Conservation (phyloP, 2,888 invertebrate genomes). For the Plutella xylostella region DNA sequence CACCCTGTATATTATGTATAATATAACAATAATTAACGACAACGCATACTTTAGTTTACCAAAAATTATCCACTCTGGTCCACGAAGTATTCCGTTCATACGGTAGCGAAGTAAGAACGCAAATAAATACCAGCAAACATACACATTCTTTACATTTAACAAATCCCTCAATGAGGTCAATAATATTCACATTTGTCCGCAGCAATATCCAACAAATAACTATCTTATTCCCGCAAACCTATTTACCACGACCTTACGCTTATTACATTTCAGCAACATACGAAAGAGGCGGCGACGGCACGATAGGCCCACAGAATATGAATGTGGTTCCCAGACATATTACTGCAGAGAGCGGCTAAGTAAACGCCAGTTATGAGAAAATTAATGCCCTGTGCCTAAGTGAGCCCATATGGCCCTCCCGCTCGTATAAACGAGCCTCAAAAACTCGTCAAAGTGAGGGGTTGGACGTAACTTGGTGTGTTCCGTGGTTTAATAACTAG, state of each 20-base stretch:
- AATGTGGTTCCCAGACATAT: constrained; percentile 55
- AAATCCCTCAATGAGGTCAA: too few relatives aligned
- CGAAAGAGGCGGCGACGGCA: neutral
- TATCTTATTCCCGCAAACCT: too few relatives aligned
- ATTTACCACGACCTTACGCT: neutral
- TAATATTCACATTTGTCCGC: too few relatives aligned
- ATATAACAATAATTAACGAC: too few relatives aligned
- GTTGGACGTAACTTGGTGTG: neutral
- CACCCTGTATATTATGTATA: too few relatives aligned
- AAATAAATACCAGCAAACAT: too few relatives aligned
- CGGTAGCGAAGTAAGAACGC: too few relatives aligned
- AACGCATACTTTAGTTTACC: too few relatives aligned
- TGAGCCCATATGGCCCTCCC: constrained; percentile 42
- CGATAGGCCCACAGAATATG: constrained; percentile 25
- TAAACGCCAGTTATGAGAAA: constrained; percentile 44
- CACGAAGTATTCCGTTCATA: too few relatives aligned
- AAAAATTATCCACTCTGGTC: too few relatives aligned
- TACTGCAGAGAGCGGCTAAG: constrained; percentile 37
- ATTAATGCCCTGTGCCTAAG: constrained; percentile 45
- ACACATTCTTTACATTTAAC: too few relatives aligned
- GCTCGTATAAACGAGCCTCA: constrained; percentile 27
- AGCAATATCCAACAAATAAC: too few relatives aligned
- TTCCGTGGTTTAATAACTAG: neutral
- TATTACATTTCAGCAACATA: neutral
- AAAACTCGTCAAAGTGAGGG: constrained; percentile 7